Percentiles rank a stretch among this genome's conserved stretches.
Evolutionary conservation across 2,797 vertebrate species (phyloP).

Genomic region (Sternotherus odoratus): DNA sequence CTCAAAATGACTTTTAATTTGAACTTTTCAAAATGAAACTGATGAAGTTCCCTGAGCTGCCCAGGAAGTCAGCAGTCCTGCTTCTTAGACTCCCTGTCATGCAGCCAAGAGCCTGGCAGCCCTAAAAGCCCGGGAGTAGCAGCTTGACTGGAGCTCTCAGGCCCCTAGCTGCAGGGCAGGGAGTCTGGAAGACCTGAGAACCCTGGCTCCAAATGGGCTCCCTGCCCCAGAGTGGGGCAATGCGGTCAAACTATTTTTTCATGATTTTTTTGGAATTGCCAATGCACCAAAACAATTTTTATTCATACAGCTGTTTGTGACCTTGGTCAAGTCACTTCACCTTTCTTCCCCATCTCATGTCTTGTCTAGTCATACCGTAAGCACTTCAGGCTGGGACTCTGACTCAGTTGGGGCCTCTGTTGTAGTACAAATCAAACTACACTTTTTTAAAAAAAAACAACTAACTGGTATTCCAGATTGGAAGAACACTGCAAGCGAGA

Average conservation of each 20-base stretch:
- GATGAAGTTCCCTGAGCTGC: too few species aligned
- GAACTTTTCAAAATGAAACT: not conserved
- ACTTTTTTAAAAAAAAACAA: not conserved
- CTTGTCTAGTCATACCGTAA: not conserved
- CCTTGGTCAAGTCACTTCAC: not conserved
- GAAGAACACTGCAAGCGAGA: not conserved
- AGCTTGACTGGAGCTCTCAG: not conserved
- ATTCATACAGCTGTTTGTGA: not conserved
- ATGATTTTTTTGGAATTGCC: too few species aligned
- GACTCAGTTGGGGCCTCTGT: not conserved
- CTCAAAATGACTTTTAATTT: too few species aligned
- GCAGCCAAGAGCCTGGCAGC: accelerated
- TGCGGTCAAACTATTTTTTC: too few species aligned
- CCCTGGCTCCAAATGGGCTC: not conserved
- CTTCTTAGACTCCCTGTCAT: too few species aligned
- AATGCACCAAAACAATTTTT: too few species aligned
- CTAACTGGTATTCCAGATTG: accelerated
- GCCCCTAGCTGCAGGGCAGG: not conserved
- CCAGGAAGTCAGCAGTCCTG: accelerated
- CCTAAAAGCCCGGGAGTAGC: not conserved
- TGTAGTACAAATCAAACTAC: not conserved
- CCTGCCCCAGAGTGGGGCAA: too few species aligned
- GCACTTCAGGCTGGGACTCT: not conserved
- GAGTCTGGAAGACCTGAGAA: not conserved
- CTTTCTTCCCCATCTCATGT: not conserved